Evolutionary conservation across 64 coral and sea anemone genomes (phyloP), one percentile per base, ranked within the genome.

Genomic region (Montipora foliosa): DNA sequence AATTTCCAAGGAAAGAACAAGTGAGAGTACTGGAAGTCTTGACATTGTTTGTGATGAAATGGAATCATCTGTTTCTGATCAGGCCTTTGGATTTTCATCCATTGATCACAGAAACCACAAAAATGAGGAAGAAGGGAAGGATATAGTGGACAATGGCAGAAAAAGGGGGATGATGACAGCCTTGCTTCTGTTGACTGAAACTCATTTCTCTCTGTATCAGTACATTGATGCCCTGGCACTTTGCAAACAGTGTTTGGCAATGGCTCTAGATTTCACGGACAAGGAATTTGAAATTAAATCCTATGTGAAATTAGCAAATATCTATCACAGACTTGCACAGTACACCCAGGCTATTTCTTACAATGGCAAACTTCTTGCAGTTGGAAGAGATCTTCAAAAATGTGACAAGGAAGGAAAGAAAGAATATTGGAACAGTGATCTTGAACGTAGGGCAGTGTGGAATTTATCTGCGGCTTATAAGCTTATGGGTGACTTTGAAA

Each of bases 201-300:
- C 93, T 74, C 83, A 98, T 74, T 77, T 92, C 49, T 61, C 79
- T 1, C 60, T 95, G 72, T 44, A 75, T 16, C 49, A 95, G 2
- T 90, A 91, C 58, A 67, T 44, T 6, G 50, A 64, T 79, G 89
- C 96, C 19, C 78, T 98, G 2, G 15, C 57, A 3, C 82, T 94
- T 78, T 79, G 89, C 44, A 89, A 58, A 49, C 24, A 84, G 17
- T 92, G 93, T 90, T 83, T 98, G 19, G 29, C 50, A 15, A 19
- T 94, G 37, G 96, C 96, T 49, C 75, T 92, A 74, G 79, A 92
- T 16, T 66, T 25, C 19, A 86, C 79, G n/a, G 88, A 49, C 22
- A 98, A 89, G 60, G 92, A 98, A 45, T 95, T 95, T 91, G 93
- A 95, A 74, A 49, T 98, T 51, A 95, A 95, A 55, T 92, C 83